Percentiles rank a stretch among this genome's conserved stretches.
Evolutionary conservation across 2,797 vertebrate species (phyloP).

Genomic region (Heteromormyrus szaboi): DNA sequence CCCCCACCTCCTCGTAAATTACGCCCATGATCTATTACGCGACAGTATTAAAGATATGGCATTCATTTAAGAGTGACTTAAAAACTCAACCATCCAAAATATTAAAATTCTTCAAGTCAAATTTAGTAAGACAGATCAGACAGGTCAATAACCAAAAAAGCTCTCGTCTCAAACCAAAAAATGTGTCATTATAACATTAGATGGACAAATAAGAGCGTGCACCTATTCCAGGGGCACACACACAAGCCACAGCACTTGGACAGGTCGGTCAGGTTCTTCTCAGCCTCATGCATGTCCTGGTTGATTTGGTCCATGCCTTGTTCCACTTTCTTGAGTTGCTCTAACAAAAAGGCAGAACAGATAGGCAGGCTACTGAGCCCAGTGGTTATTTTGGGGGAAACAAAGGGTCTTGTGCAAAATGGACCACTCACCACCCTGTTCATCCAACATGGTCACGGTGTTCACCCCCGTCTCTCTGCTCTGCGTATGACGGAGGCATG

Average conservation of each 20-base stretch:
- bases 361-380: not conserved
- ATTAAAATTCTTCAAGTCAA: not conserved
- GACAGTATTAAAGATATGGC: not conserved
- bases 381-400: not conserved
- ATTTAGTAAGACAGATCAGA: not conserved
- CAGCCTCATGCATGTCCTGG: conserved; percentile 89
- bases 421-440: conserved; percentile 81
- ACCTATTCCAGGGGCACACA: conserved; percentile 93
- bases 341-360: conserved; percentile 51
- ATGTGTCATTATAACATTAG: not conserved
- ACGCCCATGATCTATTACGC: not conserved
- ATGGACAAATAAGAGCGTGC: conserved; percentile 11
- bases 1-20: not conserved
- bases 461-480: conserved; percentile 84
- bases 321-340: conserved; percentile 81
- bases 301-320: conserved; percentile 96
- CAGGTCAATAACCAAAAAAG: not conserved
- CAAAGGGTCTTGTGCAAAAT: not conserved
- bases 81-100: not conserved
- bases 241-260: conserved; percentile 94
- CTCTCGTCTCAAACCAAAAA: not conserved
- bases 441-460: conserved; percentile 84
- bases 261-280: conserved; percentile 91
- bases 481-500: conserved; percentile 43
- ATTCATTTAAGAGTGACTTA: not conserved